Conservation (phyloP, 2,888 invertebrate genomes). For the Rhaphigaster nebulosa region DNA sequence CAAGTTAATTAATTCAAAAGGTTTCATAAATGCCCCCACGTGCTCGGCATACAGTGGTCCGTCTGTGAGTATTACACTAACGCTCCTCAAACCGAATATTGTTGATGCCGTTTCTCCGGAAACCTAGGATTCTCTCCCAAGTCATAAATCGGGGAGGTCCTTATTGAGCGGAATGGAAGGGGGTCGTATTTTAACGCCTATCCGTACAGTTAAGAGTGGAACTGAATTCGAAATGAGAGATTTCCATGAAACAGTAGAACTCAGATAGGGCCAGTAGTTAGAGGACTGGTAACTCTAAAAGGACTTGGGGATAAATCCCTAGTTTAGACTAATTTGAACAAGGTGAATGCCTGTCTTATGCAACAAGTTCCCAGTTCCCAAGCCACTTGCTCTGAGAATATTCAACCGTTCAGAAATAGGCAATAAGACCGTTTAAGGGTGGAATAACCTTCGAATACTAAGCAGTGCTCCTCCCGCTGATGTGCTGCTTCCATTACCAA, state of each 20-base stretch:
- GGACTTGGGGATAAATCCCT: conserved; percentile 51
- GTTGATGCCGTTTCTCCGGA: not conserved
- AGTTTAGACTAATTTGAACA: conserved; percentile 53
- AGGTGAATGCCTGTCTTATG: conserved; percentile 48
- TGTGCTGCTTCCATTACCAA: conserved; percentile 54
- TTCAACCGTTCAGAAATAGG: conserved; percentile 52
- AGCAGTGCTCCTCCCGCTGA: conserved; percentile 48
- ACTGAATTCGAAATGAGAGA: conserved; percentile 54
- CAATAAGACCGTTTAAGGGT: conserved; percentile 56
- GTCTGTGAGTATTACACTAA: not conserved
- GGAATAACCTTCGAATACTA: conserved; percentile 56
- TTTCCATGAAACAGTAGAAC: conserved; percentile 52
- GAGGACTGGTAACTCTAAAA: conserved; percentile 53
- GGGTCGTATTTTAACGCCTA: conserved; percentile 50
- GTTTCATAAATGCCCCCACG: not conserved
- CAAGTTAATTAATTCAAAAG: not conserved
- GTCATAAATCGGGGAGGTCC: conserved; percentile 45
- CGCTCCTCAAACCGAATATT: not conserved
- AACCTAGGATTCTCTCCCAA: not conserved
- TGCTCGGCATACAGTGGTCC: not conserved
- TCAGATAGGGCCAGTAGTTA: conserved; percentile 53
- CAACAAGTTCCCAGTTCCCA: conserved; percentile 51
- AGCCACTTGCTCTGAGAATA: conserved; percentile 52
- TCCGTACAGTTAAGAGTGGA: conserved; percentile 32
- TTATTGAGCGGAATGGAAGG: conserved; percentile 31